Conservation (phyloP, 2,888 invertebrate species). For the Polia nebulosa region DNA sequence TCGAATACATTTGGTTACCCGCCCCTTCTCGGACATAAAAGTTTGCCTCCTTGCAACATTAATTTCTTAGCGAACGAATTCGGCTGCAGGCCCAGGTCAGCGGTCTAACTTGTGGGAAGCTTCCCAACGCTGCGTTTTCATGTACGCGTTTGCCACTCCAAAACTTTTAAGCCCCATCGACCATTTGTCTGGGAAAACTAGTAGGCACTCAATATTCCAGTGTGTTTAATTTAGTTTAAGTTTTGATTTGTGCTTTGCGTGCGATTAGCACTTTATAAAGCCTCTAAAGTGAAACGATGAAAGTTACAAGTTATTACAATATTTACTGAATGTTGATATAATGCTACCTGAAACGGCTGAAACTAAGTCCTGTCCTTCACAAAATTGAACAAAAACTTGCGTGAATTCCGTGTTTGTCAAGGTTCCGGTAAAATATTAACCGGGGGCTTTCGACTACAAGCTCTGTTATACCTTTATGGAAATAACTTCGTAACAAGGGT, state of each 20-base stretch:
- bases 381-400: not conserved
- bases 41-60: too few relatives aligned
- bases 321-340: constrained; percentile 31
- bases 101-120: too few relatives aligned
- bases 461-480: not conserved
- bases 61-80: too few relatives aligned
- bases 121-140: too few relatives aligned
- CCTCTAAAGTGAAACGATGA: constrained; percentile 8
- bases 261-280: constrained; percentile 6
- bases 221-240: not conserved
- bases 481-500: not conserved
- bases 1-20: too few relatives aligned
- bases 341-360: constrained; percentile 6
- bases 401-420: constrained; percentile 4
- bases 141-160: too few relatives aligned
- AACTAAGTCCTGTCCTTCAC: constrained; percentile 16
- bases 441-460: not conserved
- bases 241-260: constrained; percentile 27
- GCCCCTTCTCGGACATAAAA: too few relatives aligned
- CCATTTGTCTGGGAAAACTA: too few relatives aligned
- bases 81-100: too few relatives aligned
- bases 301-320: constrained; percentile 16
- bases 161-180: too few relatives aligned
- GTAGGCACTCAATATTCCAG: not conserved
- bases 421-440: constrained; percentile 15